These are phyloP conservation scores for Chaetodon auriga DNA, from an alignment of 2,113 vertebrate genomes.

Conservation along the genomic window DNA sequence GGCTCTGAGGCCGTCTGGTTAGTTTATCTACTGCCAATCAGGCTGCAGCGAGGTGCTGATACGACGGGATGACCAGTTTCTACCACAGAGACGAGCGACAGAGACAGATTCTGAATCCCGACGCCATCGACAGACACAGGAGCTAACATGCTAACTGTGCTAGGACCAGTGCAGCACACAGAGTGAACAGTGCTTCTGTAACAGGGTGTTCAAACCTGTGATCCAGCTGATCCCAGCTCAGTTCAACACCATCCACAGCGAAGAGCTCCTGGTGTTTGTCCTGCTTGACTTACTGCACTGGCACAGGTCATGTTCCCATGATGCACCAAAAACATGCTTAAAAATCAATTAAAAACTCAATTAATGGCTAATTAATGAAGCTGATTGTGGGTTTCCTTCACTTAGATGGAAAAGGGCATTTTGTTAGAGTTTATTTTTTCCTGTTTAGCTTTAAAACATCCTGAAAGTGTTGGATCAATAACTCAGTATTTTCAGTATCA, in stretches of 20 bases:
- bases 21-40: neutral
- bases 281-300: neutral
- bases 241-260: neutral
- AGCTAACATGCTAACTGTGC: constrained; percentile 23
- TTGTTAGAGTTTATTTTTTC: neutral
- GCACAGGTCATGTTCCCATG: neutral
- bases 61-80: neutral
- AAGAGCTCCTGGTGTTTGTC: neutral
- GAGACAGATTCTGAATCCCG: constrained; percentile 9
- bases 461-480: neutral
- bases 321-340: neutral
- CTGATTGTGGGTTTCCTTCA: neutral
- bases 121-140: neutral
- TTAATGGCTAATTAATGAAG: neutral
- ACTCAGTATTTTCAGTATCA: neutral
- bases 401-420: neutral
- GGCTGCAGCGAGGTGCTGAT: neutral
- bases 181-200: neutral
- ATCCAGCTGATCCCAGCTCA: neutral
- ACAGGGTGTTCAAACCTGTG: neutral
- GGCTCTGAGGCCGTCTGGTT: neutral
- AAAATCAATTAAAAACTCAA: neutral
- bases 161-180: constrained; percentile 3
- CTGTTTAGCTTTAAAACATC: too few relatives aligned
- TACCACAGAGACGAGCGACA: neutral